Evolutionary conservation across 2,797 vertebrate species (phyloP).

Genomic region (Enteromius thamalakanensis): DNA sequence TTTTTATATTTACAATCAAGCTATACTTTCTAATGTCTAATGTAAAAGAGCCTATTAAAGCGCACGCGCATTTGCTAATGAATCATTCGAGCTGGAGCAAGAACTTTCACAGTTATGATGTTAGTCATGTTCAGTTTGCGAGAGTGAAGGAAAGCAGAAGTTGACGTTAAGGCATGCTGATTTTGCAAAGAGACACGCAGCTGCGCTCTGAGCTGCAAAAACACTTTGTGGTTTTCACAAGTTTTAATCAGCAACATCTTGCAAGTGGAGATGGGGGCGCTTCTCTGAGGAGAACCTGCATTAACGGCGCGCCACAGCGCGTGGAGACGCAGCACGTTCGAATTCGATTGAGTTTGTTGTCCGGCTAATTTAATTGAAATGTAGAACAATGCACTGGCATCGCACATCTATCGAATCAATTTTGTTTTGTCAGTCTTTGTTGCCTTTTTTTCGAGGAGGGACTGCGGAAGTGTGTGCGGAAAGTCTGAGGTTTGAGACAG

Average conservation of each 20-base stretch:
- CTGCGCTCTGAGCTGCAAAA: conserved; percentile 70
- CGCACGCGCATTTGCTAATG: not conserved
- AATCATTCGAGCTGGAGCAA: not conserved
- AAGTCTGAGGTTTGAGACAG: conserved; percentile 84
- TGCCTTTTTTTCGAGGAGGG: conserved; percentile 67
- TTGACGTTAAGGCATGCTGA: conserved; percentile 74
- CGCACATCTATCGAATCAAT: conserved; percentile 56
- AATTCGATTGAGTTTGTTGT: conserved; percentile 1
- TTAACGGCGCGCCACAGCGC: not conserved
- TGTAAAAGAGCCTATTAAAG: no score
- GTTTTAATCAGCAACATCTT: conserved; percentile 60
- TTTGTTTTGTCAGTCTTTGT: conserved; percentile 66
- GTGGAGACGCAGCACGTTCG: conserved; percentile 9
- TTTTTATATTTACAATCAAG: not conserved
- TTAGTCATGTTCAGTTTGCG: conserved; percentile 33
- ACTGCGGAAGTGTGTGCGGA: conserved; percentile 80
- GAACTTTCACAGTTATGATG: conserved; percentile 27
- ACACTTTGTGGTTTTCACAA: conserved; percentile 75
- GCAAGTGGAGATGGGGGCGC: conserved; percentile 35
- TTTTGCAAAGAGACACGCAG: conserved; percentile 78
- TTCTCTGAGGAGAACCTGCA: conserved; percentile 22
- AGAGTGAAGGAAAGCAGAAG: conserved; percentile 78
- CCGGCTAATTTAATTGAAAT: conserved; percentile 19
- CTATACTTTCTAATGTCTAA: not conserved
- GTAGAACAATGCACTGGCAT: conserved; percentile 59